Percentiles rank a stretch among this genome's conserved stretches.
These are phyloP conservation scores for Muschampia plurimacula DNA, from an alignment of 2,888 invertebrate species.

Conservation along the genomic window DNA sequence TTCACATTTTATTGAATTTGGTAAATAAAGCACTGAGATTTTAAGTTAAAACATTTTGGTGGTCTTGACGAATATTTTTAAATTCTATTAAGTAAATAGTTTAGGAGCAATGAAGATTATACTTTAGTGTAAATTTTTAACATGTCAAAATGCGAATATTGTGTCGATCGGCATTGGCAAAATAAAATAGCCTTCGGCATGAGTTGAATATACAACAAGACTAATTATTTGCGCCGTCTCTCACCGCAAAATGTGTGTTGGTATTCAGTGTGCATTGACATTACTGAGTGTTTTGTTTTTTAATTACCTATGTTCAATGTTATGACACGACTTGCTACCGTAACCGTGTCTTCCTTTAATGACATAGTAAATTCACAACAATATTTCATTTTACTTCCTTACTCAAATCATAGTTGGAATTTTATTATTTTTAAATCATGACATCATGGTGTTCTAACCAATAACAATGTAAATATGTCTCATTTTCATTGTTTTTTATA, in stretches of 20 bases:
- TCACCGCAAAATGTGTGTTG: constrained; percentile 72
- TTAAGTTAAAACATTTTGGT: not conserved
- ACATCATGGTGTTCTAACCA: constrained; percentile 52
- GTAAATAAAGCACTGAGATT: not conserved
- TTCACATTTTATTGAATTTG: not conserved
- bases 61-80: not conserved
- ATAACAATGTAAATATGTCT: constrained; percentile 62
- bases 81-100: not conserved
- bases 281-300: constrained; percentile 58
- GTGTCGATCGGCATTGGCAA: constrained; percentile 41
- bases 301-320: constrained; percentile 41
- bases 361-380: not conserved
- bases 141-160: constrained; percentile 45
- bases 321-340: constrained; percentile 10
- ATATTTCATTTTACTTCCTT: constrained; percentile 6
- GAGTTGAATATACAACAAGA: constrained; percentile 66
- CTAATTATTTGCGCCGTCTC: constrained; percentile 68
- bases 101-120: not conserved
- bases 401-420: not conserved
- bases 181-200: constrained; percentile 65
- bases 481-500: constrained; percentile 44
- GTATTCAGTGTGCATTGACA: constrained; percentile 81
- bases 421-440: constrained; percentile 6
- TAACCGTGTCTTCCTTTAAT: constrained; percentile 16
- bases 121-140: not conserved